Evolutionary conservation across 2,797 vertebrate species (phyloP), one percentile per base, ranked within the genome.

Genomic region (Etheostoma perlongum): DNA sequence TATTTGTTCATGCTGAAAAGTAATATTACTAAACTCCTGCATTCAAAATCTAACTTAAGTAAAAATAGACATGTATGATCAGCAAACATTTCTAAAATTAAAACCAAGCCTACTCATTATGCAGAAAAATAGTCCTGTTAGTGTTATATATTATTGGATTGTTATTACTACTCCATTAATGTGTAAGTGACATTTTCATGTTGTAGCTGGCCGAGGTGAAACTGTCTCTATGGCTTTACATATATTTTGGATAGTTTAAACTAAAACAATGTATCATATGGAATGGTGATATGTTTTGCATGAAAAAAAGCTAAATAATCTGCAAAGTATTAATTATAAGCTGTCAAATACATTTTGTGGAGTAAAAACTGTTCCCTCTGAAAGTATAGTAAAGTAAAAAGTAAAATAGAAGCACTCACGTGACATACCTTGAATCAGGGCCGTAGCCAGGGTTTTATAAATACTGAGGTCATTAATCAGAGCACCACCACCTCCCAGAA

Each of bases 401-500:
- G 19, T 9, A 57, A 33, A 53, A 23, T 33, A 25, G 3, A 51
- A 63, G 5, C n/a, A 48, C 65, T 66, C 0, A 27, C 51, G 8
- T 57, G 18, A 48, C 49, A 11, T 27, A 67, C 8, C 21, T 61
- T 0, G 23, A 21, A 66, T 18, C 33, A 18, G 1, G 46, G 12
- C 53, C 0, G 7, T 10, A 1, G 21, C 27, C 14, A 36, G 10
- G n/a, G 13, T 59, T 65, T 18, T 60, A 61, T 4, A 67, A 60
- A 33, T 60, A 44, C 19, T 42, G 0, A 72, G 18, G 59, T 63
- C 23, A 9, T 53, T 4, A 61, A 21, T 71, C n/a, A 4, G 30
- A 49, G 4, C 14, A 0, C 33, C 2, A 16, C 0, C 2, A 4
- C 57, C 15, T 11, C 1, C 2, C 11, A 21, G 5, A 42, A 27